Conservation (phyloP, 2,797 vertebrate species). For the Neomorphus geoffroyi region DNA sequence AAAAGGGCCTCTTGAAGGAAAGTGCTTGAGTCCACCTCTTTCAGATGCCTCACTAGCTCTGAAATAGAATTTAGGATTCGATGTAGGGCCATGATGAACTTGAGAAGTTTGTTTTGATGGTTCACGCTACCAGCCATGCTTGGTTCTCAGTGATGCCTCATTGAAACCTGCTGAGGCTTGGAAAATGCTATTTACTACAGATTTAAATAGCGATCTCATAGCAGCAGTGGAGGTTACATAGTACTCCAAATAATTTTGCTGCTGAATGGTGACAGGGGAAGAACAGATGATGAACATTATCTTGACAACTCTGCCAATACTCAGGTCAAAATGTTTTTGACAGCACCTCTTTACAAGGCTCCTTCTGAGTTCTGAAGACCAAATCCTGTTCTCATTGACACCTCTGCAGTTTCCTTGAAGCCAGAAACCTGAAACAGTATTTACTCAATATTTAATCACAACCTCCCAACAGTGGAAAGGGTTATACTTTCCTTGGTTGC, state of each 20-base stretch:
- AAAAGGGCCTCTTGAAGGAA: background rate
- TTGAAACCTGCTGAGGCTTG: accelerated
- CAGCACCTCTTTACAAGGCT: background rate
- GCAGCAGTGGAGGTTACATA: background rate
- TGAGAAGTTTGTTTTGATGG: background rate
- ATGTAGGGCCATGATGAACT: background rate
- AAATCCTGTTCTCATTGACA: slow-evolving; percentile 1
- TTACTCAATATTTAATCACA: slow-evolving; percentile 42
- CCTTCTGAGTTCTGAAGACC: background rate
- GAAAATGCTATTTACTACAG: background rate
- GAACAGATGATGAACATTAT: background rate
- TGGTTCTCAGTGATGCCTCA: background rate
- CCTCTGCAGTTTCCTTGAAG: background rate
- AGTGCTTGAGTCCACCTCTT: background rate
- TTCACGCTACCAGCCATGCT: accelerated
- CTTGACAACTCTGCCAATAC: slow-evolving; percentile 32
- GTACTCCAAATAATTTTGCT: background rate
- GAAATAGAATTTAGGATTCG: background rate
- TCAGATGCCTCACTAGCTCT: background rate
- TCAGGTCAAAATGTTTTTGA: background rate
- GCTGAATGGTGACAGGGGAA: background rate
- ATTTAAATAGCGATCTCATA: background rate
- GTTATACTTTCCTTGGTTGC: background rate
- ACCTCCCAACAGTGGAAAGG: background rate
- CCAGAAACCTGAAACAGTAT: background rate